Evolutionary conservation across 2,113 vertebrate species (phyloP), one percentile per base, ranked within the genome.

Genomic region (Aptenodytes forsteri): DNA sequence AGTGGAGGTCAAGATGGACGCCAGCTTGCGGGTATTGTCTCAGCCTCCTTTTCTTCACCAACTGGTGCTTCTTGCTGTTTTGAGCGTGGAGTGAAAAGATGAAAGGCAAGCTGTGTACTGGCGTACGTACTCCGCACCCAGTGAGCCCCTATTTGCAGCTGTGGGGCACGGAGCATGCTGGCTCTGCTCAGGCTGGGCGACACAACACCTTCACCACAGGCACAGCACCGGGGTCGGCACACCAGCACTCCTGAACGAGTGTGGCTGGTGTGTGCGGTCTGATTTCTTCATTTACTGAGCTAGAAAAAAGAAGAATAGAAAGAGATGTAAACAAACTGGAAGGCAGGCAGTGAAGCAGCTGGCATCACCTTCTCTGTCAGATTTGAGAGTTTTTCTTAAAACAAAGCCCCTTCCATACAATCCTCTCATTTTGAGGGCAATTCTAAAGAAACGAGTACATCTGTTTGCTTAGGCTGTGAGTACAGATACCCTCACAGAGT

Each of bases 71-170:
- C n/a, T 65, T 0, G 1, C 12, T 34, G 56, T 40, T 58, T 14
- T 0, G 4, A 59, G 42, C 3, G 1, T 0, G 0, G 69, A 10
- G 67, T 0, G 1, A 38, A 3, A 49, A 42, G 88, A 36, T 21
- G 70, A 79, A 82, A 88, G 70, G 38, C 66, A 20, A 38, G 66
- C 80, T 30, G 76, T 19, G 91, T 47, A 2, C 0, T 1, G 2
- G 14, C 1, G 3, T 5, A 23, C 2, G 4, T 1, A 40, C 52
- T 58, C 36, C 2, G 0, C 0, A 6, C 40, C 20, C 2, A 2
- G 13, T 1, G 11, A 83, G 55, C 38, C 72, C 55, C 47, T 40
- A 7, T 21, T 29, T 9, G 34, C 50, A 52, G 67, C 64, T 54
- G 46, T 6, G 4, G 3, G 26, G 61, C 61, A 29, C 26, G 85